Evolutionary conservation across 2,113 vertebrate genomes (phyloP).

Genomic region (Orcinus orca): DNA sequence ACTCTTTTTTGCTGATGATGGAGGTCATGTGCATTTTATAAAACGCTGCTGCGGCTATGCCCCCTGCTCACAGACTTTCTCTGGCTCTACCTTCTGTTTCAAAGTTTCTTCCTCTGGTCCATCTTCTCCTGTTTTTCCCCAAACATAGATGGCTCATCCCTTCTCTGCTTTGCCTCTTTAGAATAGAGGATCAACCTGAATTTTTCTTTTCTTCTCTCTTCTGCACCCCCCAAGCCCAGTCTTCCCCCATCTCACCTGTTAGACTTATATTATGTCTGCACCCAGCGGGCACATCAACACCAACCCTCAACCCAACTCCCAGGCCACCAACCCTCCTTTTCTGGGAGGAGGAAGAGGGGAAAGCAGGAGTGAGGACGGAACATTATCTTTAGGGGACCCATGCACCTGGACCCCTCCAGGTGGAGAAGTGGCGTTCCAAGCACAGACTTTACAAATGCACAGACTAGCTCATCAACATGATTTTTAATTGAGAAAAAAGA

Average conservation of each 20-base stretch:
- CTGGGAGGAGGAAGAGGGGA: neutral
- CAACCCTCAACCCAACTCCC: neutral
- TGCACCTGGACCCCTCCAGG: too few species aligned
- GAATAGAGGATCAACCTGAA: neutral
- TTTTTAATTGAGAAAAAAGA: conserved; percentile 4
- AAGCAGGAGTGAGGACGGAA: neutral
- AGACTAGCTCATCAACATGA: neutral
- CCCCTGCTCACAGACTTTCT: neutral
- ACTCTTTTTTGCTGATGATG: neutral
- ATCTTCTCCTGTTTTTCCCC: neutral
- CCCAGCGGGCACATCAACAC: neutral
- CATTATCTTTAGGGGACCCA: neutral
- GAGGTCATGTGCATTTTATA: neutral
- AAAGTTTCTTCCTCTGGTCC: neutral
- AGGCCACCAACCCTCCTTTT: neutral
- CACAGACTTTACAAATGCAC: neutral
- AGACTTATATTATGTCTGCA: neutral
- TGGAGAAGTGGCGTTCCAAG: neutral
- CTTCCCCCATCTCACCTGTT: neutral
- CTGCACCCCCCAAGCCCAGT: neutral
- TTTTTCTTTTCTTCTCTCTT: neutral
- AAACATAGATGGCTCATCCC: neutral
- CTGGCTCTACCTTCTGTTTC: neutral
- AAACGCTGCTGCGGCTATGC: neutral
- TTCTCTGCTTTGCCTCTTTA: neutral